Percentiles rank a stretch among this genome's conserved stretches.
phyloP scores from a whole-genome alignment of 2,113 vertebrate genomes.

The Peucedramus taeniatus region DNA sequence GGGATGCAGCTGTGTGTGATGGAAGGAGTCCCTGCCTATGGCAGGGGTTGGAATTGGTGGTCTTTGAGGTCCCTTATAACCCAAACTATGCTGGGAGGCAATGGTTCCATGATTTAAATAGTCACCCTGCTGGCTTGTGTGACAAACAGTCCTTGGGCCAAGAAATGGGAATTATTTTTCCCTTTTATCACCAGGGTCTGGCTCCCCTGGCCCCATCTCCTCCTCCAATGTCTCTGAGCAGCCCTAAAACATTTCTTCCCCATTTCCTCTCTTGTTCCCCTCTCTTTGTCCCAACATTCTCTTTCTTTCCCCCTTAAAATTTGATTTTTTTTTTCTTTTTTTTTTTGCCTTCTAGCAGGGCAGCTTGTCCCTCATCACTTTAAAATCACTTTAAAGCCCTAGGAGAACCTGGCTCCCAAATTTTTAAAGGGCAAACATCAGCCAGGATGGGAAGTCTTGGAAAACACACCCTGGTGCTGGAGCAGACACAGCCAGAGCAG shows the following conservation, averaged over 20 bases:
- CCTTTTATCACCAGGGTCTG: background rate
- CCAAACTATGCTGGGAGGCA: background rate
- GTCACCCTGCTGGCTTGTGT: too few species aligned
- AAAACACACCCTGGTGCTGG: background rate
- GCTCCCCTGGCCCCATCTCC: background rate
- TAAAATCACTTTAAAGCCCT: background rate
- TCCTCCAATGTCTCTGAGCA: background rate
- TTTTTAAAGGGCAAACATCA: background rate
- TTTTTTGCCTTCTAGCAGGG: background rate
- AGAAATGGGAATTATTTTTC: background rate
- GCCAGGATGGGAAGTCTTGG: background rate
- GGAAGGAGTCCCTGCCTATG: background rate
- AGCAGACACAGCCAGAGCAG: background rate
- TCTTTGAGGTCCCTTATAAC: background rate
- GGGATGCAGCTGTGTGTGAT: background rate
- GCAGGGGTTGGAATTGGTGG: background rate
- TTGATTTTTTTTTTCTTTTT: accelerated
- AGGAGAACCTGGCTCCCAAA: background rate
- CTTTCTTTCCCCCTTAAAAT: background rate
- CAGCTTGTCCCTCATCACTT: background rate
- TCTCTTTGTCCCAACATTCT: background rate
- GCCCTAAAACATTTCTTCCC: background rate
- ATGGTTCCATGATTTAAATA: background rate
- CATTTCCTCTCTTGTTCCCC: background rate
- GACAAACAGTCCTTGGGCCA: background rate